Conservation (phyloP, 2,888 invertebrate species). For the Hirtodrosophila alboralis region DNA sequence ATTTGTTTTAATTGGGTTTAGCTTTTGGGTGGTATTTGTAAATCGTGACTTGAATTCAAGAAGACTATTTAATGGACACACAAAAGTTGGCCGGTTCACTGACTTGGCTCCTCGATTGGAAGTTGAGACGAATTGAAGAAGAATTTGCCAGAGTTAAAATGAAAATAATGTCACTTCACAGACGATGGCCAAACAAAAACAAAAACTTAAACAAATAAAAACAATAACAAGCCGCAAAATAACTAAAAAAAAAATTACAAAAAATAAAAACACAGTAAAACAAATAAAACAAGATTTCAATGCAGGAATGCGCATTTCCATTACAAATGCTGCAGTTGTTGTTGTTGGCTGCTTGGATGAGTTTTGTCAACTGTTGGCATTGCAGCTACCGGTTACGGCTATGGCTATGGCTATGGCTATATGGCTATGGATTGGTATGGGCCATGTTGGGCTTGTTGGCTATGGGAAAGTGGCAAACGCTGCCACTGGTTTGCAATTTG, state of each 20-base stretch:
- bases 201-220: constrained; percentile 12
- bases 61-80: constrained; percentile 19
- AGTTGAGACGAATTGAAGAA: constrained; percentile 8
- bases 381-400: constrained; percentile 50
- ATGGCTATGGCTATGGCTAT: constrained; percentile 22
- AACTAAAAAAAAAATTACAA: constrained; percentile 30
- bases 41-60: constrained; percentile 39
- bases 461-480: constrained; percentile 44
- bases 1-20: constrained; percentile 14
- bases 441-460: constrained; percentile 19
- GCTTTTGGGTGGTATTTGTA: constrained; percentile 34
- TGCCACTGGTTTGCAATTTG: constrained; percentile 65
- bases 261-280: constrained; percentile 28
- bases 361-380: constrained; percentile 65
- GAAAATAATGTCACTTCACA: constrained; percentile 48
- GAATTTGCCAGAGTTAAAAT: constrained; percentile 8
- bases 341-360: constrained; percentile 48
- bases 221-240: constrained; percentile 58
- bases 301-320: constrained; percentile 74
- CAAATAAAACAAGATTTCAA: constrained; percentile 72
- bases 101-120: constrained; percentile 4
- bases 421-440: constrained; percentile 24
- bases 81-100: constrained; percentile 27
- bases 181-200: not conserved
- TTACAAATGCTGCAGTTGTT: constrained; percentile 65